These are phyloP conservation scores for Acleris laterana DNA, from an alignment of 2,888 invertebrate species.

Conservation along the genomic window DNA sequence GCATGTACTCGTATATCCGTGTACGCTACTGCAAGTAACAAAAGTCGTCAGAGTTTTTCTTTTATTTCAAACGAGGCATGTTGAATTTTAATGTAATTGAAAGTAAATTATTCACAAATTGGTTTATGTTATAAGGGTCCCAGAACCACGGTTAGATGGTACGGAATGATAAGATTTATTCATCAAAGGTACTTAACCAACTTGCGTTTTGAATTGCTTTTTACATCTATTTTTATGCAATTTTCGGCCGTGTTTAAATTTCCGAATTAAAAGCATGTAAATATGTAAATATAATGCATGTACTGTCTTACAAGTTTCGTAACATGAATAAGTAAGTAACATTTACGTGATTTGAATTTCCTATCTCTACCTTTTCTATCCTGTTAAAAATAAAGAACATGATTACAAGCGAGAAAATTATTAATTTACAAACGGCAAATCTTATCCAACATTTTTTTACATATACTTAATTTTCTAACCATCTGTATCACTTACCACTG, in stretches of 20 bases:
- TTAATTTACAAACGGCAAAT: too few species aligned
- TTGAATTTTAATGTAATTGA: conserved; percentile 3
- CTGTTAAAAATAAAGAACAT: too few species aligned
- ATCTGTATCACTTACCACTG: background rate
- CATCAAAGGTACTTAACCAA: background rate
- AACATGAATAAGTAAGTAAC: too few species aligned
- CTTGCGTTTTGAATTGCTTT: too few species aligned
- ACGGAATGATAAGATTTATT: conserved; percentile 3
- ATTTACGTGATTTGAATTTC: too few species aligned
- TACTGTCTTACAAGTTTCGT: too few species aligned
- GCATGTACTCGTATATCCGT: conserved; percentile 24
- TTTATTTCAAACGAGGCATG: conserved; percentile 49
- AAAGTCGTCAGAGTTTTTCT: conserved; percentile 57
- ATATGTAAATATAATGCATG: too few species aligned
- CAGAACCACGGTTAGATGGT: background rate
- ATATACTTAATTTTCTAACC: background rate
- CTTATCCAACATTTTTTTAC: too few species aligned
- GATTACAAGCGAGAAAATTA: too few species aligned
- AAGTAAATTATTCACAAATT: conserved; percentile 16
- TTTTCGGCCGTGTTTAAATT: too few species aligned
- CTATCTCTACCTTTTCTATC: background rate
- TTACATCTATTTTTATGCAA: too few species aligned
- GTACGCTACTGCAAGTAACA: conserved; percentile 47
- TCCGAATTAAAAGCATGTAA: too few species aligned
- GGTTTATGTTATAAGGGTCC: background rate